A percentile compares a stretch with the other conserved stretches of the same genome.
Conservation (phyloP, 1,140 invertebrate genomes). For the Drosophila saltans region DNA sequence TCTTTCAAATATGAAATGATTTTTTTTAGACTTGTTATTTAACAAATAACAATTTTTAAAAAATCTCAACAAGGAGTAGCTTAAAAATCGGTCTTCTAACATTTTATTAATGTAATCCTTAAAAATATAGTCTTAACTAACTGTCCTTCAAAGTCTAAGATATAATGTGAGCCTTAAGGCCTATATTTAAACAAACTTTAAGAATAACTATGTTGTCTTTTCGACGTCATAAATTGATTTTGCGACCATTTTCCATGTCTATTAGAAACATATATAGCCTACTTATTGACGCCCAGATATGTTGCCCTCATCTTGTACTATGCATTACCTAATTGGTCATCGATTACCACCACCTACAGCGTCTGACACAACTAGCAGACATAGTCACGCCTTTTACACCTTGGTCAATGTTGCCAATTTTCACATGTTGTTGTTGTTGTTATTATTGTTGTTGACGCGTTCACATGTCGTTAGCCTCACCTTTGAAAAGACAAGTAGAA, state of each 20-base stretch:
- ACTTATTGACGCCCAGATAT: slow-evolving; percentile 51
- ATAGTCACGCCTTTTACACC: slow-evolving; percentile 25
- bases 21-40: too few species aligned
- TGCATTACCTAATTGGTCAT: slow-evolving; percentile 40
- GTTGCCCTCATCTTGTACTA: not conserved
- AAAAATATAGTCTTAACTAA: too few species aligned
- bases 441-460: slow-evolving; percentile 50
- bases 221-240: not conserved
- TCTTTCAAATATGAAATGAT: too few species aligned
- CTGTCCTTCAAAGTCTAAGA: too few species aligned
- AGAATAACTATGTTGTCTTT: not conserved
- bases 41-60: too few species aligned
- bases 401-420: slow-evolving; percentile 43
- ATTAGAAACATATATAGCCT: slow-evolving; percentile 48
- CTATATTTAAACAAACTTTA: too few species aligned
- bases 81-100: too few species aligned
- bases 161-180: too few species aligned
- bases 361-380: slow-evolving; percentile 25
- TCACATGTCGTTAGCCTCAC: slow-evolving; percentile 74
- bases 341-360: slow-evolving; percentile 33
- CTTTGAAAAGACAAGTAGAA: slow-evolving; percentile 30
- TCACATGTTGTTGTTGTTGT: slow-evolving; percentile 45
- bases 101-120: too few species aligned
- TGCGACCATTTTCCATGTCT: slow-evolving; percentile 17
- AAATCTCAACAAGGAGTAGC: too few species aligned